These are phyloP conservation scores for Caenorhabditis panamensis DNA, from an alignment of 2,888 invertebrate species.

Conservation along the genomic window DNA sequence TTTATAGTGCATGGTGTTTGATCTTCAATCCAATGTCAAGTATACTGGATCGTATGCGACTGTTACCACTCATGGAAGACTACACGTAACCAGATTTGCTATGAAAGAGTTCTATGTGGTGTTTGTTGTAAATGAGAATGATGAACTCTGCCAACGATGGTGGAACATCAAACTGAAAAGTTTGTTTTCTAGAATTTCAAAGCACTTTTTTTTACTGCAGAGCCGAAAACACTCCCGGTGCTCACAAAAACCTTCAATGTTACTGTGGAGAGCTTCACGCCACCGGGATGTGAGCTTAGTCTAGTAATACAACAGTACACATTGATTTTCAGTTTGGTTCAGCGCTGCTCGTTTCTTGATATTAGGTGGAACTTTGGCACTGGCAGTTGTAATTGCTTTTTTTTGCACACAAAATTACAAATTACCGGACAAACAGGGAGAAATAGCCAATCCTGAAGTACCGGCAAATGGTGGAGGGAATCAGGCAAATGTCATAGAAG, in stretches of 20 bases:
- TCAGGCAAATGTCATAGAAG: too few relatives aligned
- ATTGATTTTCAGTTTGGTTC: too few relatives aligned
- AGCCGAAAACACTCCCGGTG: neutral
- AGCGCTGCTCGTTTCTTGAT: too few relatives aligned
- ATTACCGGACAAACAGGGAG: too few relatives aligned
- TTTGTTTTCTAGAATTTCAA: neutral
- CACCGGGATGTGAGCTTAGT: neutral
- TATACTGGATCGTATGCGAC: neutral
- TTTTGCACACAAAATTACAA: too few relatives aligned
- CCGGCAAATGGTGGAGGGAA: too few relatives aligned
- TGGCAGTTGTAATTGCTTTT: too few relatives aligned
- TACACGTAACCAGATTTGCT: neutral
- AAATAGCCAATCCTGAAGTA: too few relatives aligned
- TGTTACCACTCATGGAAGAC: neutral
- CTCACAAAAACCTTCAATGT: neutral
- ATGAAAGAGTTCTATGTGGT: neutral
- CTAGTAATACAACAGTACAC: too few relatives aligned
- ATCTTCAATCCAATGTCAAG: neutral
- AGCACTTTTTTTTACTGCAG: neutral
- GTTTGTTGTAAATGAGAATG: neutral
- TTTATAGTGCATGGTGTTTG: neutral
- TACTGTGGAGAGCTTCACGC: neutral
- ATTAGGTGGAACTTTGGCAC: too few relatives aligned
- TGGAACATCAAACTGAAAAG: neutral
- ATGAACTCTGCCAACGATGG: neutral